Base-by-base conservation (phyloP, 2,113 vertebrate genomes). In the Aplodontia rufa region DNA sequence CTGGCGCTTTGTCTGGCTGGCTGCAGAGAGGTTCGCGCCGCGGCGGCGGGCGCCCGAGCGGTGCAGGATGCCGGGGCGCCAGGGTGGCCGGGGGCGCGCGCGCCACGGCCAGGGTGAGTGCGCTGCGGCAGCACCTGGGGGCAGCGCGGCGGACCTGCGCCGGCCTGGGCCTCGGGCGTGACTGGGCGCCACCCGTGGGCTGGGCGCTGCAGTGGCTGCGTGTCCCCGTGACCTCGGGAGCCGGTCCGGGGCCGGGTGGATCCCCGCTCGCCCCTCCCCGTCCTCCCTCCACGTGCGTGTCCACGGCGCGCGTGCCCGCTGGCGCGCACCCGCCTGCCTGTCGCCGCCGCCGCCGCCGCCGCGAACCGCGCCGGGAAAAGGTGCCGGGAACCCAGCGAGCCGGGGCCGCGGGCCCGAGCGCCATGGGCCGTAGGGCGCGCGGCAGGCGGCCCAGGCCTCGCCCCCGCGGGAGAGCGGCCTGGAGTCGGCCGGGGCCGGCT, bases 271-370 rank as follows among this genome's bases (percentile, higher is more conserved):
- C 93, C 78, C 93, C 97, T 96, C 90, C 94, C 84, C 22, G 72
- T 32, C 90, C 76, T 51, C 90, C 62, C 87, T 95, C 96, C 96
- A 96, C 97, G 97, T 97, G 97, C 97, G 96, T 97, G 96, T 91
- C 96, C 96, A 58, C 84, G 93, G 90, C 58, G 95, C 95, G 92
- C 96, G 94, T 45, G 42, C 72, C 88, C 94, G 81, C 13, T 0
- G 7, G 87, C 96, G 87, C 71, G 95, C 92, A 28, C 94, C 40
- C 95, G 86, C 93, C 71, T 45, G 94, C 93, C 71, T 90, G 82
- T 82, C 80, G 74, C 74, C 55, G 53, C 78, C 40, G 69, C 94
- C 62, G 37, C 93, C 87, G 60, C 82, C 35, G 28, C 92, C 90
- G 55, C 60, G 69, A 96, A 74, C 95, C 62, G 71, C 28, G 90